Conservation (phyloP, 2,797 vertebrate genomes). For the Bryconaethiops microstoma region DNA sequence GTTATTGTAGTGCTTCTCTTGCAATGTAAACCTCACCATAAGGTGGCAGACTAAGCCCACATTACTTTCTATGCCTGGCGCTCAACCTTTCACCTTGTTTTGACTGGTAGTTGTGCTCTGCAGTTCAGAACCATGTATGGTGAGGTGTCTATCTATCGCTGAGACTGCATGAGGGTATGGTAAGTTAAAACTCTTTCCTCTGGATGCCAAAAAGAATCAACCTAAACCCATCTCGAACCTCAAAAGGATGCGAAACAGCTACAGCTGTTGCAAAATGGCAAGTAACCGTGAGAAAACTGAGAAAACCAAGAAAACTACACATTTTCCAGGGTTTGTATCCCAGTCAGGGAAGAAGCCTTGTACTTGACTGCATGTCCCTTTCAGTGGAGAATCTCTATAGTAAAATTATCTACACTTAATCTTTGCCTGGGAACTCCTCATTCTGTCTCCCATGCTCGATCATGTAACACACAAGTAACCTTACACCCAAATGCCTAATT, state of each 20-base stretch:
- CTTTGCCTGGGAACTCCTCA: too few relatives aligned
- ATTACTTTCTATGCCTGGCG: not conserved
- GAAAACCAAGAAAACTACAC: too few relatives aligned
- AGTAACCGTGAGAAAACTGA: not conserved
- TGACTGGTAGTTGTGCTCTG: not conserved
- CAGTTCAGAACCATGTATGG: constrained; percentile 50
- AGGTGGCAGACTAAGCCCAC: constrained; percentile 65
- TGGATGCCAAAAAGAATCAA: constrained; percentile 14
- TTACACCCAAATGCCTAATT: not conserved
- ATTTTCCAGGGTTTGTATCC: not conserved
- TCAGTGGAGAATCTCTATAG: too few relatives aligned
- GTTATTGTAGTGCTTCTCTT: too few relatives aligned
- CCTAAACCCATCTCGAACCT: not conserved
- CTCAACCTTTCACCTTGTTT: constrained; percentile 40
- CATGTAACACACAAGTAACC: not conserved
- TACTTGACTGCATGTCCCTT: too few relatives aligned
- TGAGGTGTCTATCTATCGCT: constrained; percentile 18
- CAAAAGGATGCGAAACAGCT: not conserved
- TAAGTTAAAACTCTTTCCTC: constrained; percentile 12
- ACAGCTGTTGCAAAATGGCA: not conserved
- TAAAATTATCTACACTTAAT: too few relatives aligned
- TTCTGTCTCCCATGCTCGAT: not conserved
- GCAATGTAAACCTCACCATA: constrained; percentile 51
- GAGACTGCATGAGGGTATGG: constrained; percentile 3
- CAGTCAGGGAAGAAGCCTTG: not conserved